Evolutionary conservation across 2,797 vertebrate species (phyloP).

Genomic region (Darevskia mixta): DNA sequence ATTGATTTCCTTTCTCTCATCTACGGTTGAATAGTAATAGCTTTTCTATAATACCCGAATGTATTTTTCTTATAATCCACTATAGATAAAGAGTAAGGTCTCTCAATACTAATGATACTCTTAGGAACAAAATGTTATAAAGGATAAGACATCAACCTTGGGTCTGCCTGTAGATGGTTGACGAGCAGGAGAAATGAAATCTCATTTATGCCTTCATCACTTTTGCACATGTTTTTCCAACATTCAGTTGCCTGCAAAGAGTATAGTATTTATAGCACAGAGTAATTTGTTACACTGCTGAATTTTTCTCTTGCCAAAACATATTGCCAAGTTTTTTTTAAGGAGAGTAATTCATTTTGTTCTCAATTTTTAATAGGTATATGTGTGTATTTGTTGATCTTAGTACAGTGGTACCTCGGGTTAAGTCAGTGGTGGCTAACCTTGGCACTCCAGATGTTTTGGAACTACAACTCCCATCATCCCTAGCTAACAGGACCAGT

Average conservation of each 20-base stretch:
- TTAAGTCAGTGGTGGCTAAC: too few species aligned
- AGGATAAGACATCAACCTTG: constrained; percentile 10
- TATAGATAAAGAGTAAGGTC: neutral
- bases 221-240: constrained; percentile 42
- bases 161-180: constrained; percentile 42
- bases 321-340: constrained; percentile 75
- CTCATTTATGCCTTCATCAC: constrained; percentile 40
- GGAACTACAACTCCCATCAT: too few species aligned
- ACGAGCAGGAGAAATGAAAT: constrained; percentile 54
- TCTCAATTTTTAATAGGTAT: constrained; percentile 64
- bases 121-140: constrained; percentile 36
- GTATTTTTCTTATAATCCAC: constrained; percentile 4
- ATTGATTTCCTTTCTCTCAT: constrained; percentile 11
- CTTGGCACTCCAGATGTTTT: too few species aligned
- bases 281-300: constrained; percentile 73
- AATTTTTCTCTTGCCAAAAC: constrained; percentile 70
- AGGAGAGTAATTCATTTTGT: constrained; percentile 70
- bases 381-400: constrained; percentile 74
- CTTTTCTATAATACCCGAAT: constrained; percentile 12
- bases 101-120: constrained; percentile 27
- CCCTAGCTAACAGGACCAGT: too few species aligned
- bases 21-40: constrained; percentile 6
- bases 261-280: constrained; percentile 65
- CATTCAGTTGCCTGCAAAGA: constrained; percentile 53
- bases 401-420: neutral